phyloP scores from a whole-genome alignment of 2,888 invertebrate genomes.

The Buathra laborator region DNA sequence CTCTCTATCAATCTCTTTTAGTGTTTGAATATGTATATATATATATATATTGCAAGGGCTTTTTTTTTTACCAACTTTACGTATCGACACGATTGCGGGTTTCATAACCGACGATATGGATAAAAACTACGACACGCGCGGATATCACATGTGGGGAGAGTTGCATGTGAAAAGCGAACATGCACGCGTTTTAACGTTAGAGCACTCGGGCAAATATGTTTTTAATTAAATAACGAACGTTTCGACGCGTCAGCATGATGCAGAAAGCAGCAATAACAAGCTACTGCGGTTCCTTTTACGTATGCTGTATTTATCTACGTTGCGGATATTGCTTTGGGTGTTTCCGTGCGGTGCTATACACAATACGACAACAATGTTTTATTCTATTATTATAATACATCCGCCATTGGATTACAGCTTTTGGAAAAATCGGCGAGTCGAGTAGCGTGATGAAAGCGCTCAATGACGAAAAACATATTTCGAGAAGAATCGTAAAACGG shows the following conservation, averaged over 20 bases:
- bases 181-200: slow-evolving; percentile 17
- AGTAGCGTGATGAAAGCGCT: no score
- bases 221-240: slow-evolving; percentile 72
- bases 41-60: background rate
- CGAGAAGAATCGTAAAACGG: background rate
- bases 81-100: background rate
- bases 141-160: background rate
- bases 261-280: slow-evolving; percentile 24
- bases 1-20: slow-evolving; percentile 2
- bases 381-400: background rate
- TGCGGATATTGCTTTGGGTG: background rate
- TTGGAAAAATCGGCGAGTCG: background rate
- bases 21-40: background rate
- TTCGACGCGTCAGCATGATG: slow-evolving; percentile 64
- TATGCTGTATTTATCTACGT: background rate
- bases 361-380: background rate
- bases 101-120: background rate
- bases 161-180: background rate
- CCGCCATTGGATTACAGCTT: background rate
- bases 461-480: no score
- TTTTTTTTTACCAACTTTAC: background rate
- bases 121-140: background rate
- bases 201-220: slow-evolving; percentile 67
- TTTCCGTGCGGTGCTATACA: background rate
- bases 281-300: slow-evolving; percentile 13